Percentiles rank a stretch among this genome's conserved stretches.
Evolutionary conservation across 2,888 invertebrate species (phyloP).

Genomic region (Caenorhabditis plicata): DNA sequence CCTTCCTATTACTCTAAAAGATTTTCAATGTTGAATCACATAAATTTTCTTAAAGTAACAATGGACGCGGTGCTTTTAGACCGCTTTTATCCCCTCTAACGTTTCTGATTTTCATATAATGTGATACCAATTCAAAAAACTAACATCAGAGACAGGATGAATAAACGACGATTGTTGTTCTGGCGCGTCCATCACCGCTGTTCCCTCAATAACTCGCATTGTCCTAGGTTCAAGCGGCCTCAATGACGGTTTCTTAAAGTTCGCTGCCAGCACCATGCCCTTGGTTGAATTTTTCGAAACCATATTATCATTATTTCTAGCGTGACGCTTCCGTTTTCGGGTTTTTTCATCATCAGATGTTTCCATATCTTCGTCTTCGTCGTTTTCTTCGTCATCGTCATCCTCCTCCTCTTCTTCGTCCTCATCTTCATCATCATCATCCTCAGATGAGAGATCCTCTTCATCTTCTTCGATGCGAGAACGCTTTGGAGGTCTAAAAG

Average conservation of each 20-base stretch:
- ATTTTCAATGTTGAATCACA: too few species aligned
- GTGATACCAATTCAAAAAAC: too few species aligned
- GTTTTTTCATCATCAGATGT: conserved; percentile 1
- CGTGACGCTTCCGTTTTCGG: too few species aligned
- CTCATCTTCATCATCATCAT: conserved; percentile 15
- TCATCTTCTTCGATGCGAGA: conserved; percentile 6
- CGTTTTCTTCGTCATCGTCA: conserved; percentile 15
- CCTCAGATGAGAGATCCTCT: conserved; percentile 16
- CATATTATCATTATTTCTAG: neutral
- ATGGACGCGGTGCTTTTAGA: too few species aligned
- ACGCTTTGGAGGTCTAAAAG: too few species aligned
- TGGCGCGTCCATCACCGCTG: conserved; percentile 35
- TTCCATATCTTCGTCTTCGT: conserved; percentile 12
- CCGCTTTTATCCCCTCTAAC: too few species aligned
- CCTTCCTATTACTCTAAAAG: too few species aligned
- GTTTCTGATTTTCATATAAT: too few species aligned
- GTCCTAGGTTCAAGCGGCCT: conserved; percentile 21
- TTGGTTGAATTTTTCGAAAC: neutral
- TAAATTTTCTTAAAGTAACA: too few species aligned
- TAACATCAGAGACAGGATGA: conserved; percentile 12
- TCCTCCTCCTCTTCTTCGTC: conserved; percentile 20
- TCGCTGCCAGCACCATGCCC: conserved; percentile 5
- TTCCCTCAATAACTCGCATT: conserved; percentile 22
- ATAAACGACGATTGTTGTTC: conserved; percentile 20
- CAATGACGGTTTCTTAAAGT: conserved; percentile 32